phyloP scores from a whole-genome alignment of 2,797 vertebrate species.

The Ataeniobius toweri region DNA sequence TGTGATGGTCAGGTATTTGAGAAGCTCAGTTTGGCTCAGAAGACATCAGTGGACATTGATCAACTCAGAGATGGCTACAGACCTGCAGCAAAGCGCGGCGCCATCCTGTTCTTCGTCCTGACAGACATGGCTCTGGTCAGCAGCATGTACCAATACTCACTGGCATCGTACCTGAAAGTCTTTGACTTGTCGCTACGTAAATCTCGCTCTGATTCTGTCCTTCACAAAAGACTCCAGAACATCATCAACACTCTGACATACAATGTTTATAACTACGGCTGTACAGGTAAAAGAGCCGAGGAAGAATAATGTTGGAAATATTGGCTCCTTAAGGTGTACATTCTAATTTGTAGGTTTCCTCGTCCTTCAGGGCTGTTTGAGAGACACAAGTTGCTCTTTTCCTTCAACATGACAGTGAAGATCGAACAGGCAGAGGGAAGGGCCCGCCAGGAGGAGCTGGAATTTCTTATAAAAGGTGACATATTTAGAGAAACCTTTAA shows the following conservation, averaged over 20 bases:
- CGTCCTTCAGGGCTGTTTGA: constrained; percentile 89
- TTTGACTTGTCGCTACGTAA: constrained; percentile 89
- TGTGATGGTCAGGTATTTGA: constrained; percentile 85
- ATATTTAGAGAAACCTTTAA: constrained; percentile 6
- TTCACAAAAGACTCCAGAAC: constrained; percentile 85
- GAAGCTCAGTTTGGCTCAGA: constrained; percentile 89
- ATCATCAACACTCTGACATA: constrained; percentile 90
- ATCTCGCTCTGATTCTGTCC: constrained; percentile 82
- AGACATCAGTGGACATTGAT: constrained; percentile 87
- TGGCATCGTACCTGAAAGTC: constrained; percentile 91
- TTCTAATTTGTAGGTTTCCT: constrained; percentile 10
- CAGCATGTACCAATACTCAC: constrained; percentile 97
- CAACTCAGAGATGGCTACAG: constrained; percentile 91
- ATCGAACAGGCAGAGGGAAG: constrained; percentile 90
- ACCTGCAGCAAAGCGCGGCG: constrained; percentile 90
- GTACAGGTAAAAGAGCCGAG: constrained; percentile 83
- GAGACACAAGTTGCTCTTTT: constrained; percentile 94
- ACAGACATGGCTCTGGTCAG: constrained; percentile 96
- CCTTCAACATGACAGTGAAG: constrained; percentile 95
- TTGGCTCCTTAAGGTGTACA: not conserved
- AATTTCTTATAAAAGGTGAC: constrained; percentile 96
- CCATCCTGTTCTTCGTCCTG: constrained; percentile 93
- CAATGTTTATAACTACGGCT: constrained; percentile 94
- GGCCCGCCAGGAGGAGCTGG: constrained; percentile 90
- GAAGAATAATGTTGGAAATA: not conserved